Base-by-base conservation (phyloP, 1,140 invertebrate species). In the Trichonephila clavata region DNA sequence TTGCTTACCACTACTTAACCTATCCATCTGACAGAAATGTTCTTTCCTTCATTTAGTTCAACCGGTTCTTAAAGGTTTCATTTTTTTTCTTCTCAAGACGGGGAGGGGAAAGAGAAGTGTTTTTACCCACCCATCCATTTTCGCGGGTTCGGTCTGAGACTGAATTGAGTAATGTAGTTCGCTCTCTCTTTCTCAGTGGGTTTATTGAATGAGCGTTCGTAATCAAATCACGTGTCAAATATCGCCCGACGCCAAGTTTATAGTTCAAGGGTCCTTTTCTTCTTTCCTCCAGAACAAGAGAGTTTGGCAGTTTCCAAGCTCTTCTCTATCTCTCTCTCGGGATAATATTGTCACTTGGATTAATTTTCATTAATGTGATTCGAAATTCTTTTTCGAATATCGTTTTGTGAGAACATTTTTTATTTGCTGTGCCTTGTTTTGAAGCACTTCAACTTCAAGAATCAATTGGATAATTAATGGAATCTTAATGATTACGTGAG, bases 211-310 rank as follows among this genome's bases (percentile, higher is more conserved):
- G 89, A 90, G 86, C 60, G 89, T 43, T 71, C 57, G 89, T 90
- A 90, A 90, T 90, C 89, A 90, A 80, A 90, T 90, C 89, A 90
- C 89, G 89, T 90, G 89, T 77, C 32, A 43, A 60, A 90, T 80
- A 57, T 50, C 61, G 60, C 50, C 89, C 57, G 89, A 32, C 77
- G 71, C 77, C 71, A 50, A 81, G 77, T 90, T 87, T 81, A 61
- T 27, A 63, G 89, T 90, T 90, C 89, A 90, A 90, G 71, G 89
- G 89, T 90, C 77, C n/a, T 61, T 57, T 71, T 50, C 43, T 39
- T 80, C 60, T 43, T 63, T 57, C 24, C 43, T 21, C 43, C 50
- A 24, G 20, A 21, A 59, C 50, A 14, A 20, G 81, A 57, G 81
- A 77, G 43, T 83, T 3, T 21, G 43, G 50, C 50, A 50, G 50